These are phyloP conservation scores for Melanostigma gelatinosum DNA, from an alignment of 2,113 vertebrate genomes.

Conservation along the genomic window DNA sequence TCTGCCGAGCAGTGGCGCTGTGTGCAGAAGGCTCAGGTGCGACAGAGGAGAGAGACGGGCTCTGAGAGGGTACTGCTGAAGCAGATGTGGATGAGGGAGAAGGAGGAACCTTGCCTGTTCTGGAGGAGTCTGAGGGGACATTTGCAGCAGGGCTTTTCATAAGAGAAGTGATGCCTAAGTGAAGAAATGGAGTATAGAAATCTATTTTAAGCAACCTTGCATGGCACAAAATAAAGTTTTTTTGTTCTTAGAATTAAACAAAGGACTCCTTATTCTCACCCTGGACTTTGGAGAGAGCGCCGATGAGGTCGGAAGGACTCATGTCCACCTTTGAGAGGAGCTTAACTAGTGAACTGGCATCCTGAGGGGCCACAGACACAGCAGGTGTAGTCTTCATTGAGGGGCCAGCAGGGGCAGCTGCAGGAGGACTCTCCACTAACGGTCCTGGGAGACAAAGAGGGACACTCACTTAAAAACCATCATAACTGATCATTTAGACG, in stretches of 20 bases:
- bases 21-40: slow-evolving; percentile 44
- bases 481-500: not conserved
- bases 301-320: slow-evolving; percentile 90
- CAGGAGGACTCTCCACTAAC: slow-evolving; percentile 69
- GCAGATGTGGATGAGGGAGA: slow-evolving; percentile 49
- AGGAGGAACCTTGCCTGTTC: slow-evolving; percentile 59
- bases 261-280: slow-evolving; percentile 79
- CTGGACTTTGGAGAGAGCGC: slow-evolving; percentile 93
- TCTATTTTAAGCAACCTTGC: not conserved
- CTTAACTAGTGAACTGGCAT: slow-evolving; percentile 86
- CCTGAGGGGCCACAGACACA: slow-evolving; percentile 69
- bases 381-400: slow-evolving; percentile 79
- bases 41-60: slow-evolving; percentile 43
- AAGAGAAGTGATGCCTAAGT: slow-evolving; percentile 87
- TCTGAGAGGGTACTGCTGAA: slow-evolving; percentile 50
- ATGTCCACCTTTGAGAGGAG: slow-evolving; percentile 94
- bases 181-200: slow-evolving; percentile 2
- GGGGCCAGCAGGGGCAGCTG: slow-evolving; percentile 50
- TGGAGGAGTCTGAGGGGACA: slow-evolving; percentile 42
- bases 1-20: slow-evolving; percentile 21
- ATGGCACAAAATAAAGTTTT: not conserved
- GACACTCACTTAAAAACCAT: not conserved
- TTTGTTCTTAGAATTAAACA: not conserved
- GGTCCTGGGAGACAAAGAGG: slow-evolving; percentile 39
- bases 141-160: slow-evolving; percentile 74